These are phyloP conservation scores for Troides oblongomaculatus DNA, from an alignment of 2,888 invertebrate species.

Conservation along the genomic window DNA sequence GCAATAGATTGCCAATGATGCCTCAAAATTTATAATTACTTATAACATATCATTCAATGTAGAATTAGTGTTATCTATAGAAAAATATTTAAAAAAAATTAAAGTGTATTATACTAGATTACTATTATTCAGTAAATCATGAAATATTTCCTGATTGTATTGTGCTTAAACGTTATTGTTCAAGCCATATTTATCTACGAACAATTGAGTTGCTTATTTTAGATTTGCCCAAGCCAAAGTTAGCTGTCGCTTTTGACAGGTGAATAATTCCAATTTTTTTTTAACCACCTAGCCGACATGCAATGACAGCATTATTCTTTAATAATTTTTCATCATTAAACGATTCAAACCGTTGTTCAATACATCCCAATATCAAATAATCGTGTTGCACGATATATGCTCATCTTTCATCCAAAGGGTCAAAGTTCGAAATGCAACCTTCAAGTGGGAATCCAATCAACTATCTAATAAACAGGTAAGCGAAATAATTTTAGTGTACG, in stretches of 20 bases:
- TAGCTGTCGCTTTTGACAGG: background rate
- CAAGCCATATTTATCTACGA: background rate
- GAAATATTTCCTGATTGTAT: background rate
- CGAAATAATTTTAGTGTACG: conserved; percentile 53
- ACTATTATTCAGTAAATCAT: background rate
- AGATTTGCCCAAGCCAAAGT: background rate
- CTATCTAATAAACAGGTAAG: conserved; percentile 64
- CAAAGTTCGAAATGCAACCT: conserved; percentile 70
- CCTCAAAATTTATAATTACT: too few relatives aligned
- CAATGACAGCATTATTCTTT: background rate
- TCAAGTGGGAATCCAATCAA: conserved; percentile 66
- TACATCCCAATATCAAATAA: conserved; percentile 18
- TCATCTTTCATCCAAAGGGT: conserved; percentile 41
- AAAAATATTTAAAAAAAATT: too few relatives aligned
- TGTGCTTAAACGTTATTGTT: background rate
- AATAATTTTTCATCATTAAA: conserved; percentile 1
- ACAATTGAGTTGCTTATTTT: conserved; percentile 8
- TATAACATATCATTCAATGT: too few relatives aligned
- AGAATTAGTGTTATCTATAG: too few relatives aligned
- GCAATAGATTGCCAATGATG: background rate
- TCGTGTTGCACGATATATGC: conserved; percentile 32
- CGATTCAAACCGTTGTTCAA: conserved; percentile 12
- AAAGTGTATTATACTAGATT: background rate
- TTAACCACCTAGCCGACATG: background rate
- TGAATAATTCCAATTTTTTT: conserved; percentile 1